Percentiles rank a stretch among this genome's conserved stretches.
phyloP scores from a whole-genome alignment of 2,113 vertebrate species.

The Megalops atlanticus region DNA sequence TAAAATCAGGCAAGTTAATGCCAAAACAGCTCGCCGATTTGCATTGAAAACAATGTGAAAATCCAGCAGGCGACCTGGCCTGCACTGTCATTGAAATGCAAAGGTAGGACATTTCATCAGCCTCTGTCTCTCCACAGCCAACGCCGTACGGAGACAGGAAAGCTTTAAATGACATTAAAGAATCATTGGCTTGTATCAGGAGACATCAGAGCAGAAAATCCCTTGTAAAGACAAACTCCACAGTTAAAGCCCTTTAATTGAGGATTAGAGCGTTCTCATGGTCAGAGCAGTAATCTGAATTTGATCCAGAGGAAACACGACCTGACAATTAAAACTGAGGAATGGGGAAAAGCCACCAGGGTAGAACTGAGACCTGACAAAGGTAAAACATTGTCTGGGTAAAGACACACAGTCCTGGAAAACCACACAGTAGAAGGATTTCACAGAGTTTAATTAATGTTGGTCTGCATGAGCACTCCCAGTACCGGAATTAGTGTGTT shows the following conservation, averaged over 20 bases:
- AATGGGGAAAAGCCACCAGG: slow-evolving; percentile 7
- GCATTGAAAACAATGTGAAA: too few species aligned
- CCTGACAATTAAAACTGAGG: slow-evolving; percentile 34
- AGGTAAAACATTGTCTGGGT: too few species aligned
- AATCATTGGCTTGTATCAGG: slow-evolving; percentile 29
- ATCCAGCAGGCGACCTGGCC: too few species aligned
- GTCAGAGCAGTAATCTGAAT: slow-evolving; percentile 33
- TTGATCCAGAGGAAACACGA: slow-evolving; percentile 45
- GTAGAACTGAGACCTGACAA: slow-evolving; percentile 14
- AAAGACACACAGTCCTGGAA: too few species aligned
- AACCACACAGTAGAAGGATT: too few species aligned
- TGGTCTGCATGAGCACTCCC: too few species aligned
- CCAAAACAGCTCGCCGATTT: too few species aligned
- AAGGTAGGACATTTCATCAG: neutral
- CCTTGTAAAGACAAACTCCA: slow-evolving; percentile 33
- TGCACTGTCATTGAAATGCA: neutral
- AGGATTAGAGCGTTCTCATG: slow-evolving; percentile 33
- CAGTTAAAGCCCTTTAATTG: slow-evolving; percentile 34
- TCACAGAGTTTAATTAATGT: too few species aligned
- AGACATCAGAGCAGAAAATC: slow-evolving; percentile 34
- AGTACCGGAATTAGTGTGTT: too few species aligned
- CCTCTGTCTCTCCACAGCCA: neutral
- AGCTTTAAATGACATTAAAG: slow-evolving; percentile 20
- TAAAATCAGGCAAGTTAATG: too few species aligned
- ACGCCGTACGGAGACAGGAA: neutral